These are phyloP conservation scores for Drosophila macrospina DNA, from an alignment of 2,888 invertebrate genomes.

Conservation along the genomic window DNA sequence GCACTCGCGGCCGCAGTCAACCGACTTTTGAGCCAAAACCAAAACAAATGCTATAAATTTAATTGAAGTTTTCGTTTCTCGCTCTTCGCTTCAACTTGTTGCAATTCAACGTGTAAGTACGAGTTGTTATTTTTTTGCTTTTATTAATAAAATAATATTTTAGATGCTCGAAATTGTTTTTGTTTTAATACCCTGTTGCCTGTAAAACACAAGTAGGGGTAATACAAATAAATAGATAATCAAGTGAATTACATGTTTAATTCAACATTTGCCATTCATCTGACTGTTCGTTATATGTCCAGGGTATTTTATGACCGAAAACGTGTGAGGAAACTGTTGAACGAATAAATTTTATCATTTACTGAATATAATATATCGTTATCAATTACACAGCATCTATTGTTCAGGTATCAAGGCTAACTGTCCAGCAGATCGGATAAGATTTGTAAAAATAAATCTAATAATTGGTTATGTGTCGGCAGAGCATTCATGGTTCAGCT, in stretches of 20 bases:
- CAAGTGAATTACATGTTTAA: no score
- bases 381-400: no score
- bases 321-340: no score
- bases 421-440: no score
- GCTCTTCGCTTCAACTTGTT: slow-evolving; percentile 21
- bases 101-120: slow-evolving; percentile 19
- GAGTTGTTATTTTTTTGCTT: slow-evolving; percentile 21
- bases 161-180: slow-evolving; percentile 13
- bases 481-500: neutral
- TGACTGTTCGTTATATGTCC: no score
- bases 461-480: no score
- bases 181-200: neutral
- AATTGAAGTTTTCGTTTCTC: slow-evolving; percentile 33
- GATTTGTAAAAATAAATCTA: no score
- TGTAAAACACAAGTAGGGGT: neutral
- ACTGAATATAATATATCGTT: no score
- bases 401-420: no score
- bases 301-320: neutral
- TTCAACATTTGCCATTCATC: no score
- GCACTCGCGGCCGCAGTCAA: slow-evolving; percentile 57
- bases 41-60: slow-evolving; percentile 43
- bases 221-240: neutral
- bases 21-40: slow-evolving; percentile 48
- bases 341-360: no score
- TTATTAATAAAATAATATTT: slow-evolving; percentile 19